Percentiles rank a stretch among this genome's conserved stretches.
Evolutionary conservation across 37 sponge, comb jelly and placozoan species (phyloP).

Genomic region (Eunapius fragilis): DNA sequence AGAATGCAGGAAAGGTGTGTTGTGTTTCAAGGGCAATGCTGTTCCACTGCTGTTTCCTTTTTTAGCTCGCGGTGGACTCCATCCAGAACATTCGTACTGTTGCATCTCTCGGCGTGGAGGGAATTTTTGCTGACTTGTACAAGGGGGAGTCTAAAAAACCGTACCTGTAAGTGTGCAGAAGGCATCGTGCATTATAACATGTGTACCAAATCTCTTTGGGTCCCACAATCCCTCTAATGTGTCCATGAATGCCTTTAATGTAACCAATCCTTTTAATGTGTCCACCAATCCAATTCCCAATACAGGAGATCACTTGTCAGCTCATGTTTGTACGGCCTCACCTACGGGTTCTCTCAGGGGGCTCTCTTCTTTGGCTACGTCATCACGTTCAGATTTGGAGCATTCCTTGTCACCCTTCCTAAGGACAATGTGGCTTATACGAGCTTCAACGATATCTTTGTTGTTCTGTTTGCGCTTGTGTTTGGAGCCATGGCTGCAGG

Average conservation of each 20-base stretch:
- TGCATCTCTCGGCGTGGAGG: constrained; percentile 61
- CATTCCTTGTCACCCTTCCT: constrained; percentile 46
- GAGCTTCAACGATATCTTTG: constrained; percentile 37
- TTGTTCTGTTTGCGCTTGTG: constrained; percentile 78
- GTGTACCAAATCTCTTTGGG: too few species aligned
- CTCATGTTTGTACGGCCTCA: constrained; percentile 48
- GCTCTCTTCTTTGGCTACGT: constrained; percentile 60
- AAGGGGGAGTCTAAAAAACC: constrained; percentile 12
- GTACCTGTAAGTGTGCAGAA: constrained; percentile 13
- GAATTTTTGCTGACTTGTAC: constrained; percentile 43
- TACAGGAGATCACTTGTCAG: constrained; percentile 30
- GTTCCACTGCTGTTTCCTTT: neutral
- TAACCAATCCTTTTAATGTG: too few species aligned
- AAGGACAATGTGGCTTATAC: neutral
- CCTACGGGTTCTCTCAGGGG: constrained; percentile 70
- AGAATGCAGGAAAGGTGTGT: constrained; percentile 24
- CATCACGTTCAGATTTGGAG: constrained; percentile 76
- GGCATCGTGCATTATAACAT: too few species aligned
- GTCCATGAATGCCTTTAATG: too few species aligned
- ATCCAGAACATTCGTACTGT: constrained; percentile 83
- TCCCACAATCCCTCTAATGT: too few species aligned
- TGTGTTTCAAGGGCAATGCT: neutral
- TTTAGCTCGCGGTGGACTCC: constrained; percentile 60
- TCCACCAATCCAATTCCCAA: too few species aligned
- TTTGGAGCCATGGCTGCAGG: constrained; percentile 80